Conservation (phyloP, 2,888 invertebrate species). For the Melieria crassipennis region DNA sequence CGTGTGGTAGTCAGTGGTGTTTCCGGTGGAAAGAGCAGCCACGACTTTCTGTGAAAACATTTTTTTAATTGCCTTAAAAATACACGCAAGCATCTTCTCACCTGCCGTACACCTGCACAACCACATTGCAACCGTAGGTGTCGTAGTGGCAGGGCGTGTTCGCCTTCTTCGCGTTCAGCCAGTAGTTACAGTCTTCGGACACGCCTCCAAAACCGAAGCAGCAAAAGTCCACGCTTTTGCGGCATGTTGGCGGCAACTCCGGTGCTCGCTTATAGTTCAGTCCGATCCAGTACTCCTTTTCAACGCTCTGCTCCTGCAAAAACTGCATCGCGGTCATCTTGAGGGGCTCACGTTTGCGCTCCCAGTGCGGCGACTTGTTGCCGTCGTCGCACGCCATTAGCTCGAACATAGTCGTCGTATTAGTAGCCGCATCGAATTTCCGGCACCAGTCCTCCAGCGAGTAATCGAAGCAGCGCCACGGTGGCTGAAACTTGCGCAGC, state of each 20-base stretch:
- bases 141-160: constrained; percentile 96
- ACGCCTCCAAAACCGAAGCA: constrained; percentile 78
- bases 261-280: constrained; percentile 56
- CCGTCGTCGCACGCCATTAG: constrained; percentile 14
- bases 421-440: constrained; percentile 45
- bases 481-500: constrained; percentile 50
- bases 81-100: constrained; percentile 57
- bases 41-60: constrained; percentile 76
- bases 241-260: constrained; percentile 53
- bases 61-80: background rate
- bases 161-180: constrained; percentile 88
- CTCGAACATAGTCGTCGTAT: constrained; percentile 48
- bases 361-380: constrained; percentile 79
- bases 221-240: constrained; percentile 71
- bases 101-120: constrained; percentile 89
- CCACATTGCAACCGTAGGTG: constrained; percentile 92
- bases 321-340: constrained; percentile 75
- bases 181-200: constrained; percentile 81
- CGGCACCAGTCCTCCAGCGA: constrained; percentile 56
- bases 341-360: constrained; percentile 73
- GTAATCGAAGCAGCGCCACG: constrained; percentile 59
- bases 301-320: constrained; percentile 59
- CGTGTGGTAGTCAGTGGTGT: constrained; percentile 80
- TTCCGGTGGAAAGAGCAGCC: constrained; percentile 90
- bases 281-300: constrained; percentile 53